phyloP scores from a whole-genome alignment of 2,797 vertebrate genomes.

The Platalea minor region DNA sequence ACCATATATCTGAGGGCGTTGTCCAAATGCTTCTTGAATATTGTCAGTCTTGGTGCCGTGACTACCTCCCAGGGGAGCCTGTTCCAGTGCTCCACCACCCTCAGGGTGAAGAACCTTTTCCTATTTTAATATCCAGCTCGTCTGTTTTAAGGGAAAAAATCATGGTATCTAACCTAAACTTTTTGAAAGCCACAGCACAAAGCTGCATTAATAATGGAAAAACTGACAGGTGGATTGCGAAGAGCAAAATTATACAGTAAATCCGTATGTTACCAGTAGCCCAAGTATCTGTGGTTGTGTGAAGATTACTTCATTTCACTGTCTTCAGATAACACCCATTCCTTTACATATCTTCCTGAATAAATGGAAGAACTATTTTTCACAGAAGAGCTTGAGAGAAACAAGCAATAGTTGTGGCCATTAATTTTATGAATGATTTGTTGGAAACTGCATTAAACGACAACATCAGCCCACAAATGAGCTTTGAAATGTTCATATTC shows the following conservation, averaged over 20 bases:
- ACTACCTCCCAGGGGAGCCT: too few relatives aligned
- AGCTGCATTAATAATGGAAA: background rate
- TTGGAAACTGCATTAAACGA: constrained; percentile 33
- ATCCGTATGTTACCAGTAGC: background rate
- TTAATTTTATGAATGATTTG: constrained; percentile 52
- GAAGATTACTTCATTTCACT: background rate
- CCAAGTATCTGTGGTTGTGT: background rate
- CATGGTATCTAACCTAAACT: constrained; percentile 29
- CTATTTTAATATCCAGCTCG: constrained; percentile 10
- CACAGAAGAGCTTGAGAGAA: background rate
- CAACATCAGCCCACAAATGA: constrained; percentile 41
- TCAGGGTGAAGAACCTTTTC: too few relatives aligned
- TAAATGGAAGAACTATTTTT: background rate
- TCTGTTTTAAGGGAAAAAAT: constrained; percentile 15
- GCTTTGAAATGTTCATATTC: constrained; percentile 43
- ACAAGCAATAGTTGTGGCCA: constrained; percentile 7
- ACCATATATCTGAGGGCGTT: too few relatives aligned
- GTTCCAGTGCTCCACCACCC: too few relatives aligned
- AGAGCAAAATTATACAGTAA: background rate
- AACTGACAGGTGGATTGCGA: background rate
- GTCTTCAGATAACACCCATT: background rate
- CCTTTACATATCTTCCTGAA: background rate
- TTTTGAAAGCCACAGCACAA: background rate
- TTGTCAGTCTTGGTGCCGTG: too few relatives aligned
- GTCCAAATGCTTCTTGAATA: too few relatives aligned